Evolutionary conservation across 2,888 invertebrate genomes (phyloP).

Genomic region (Tiliacea citrago): DNA sequence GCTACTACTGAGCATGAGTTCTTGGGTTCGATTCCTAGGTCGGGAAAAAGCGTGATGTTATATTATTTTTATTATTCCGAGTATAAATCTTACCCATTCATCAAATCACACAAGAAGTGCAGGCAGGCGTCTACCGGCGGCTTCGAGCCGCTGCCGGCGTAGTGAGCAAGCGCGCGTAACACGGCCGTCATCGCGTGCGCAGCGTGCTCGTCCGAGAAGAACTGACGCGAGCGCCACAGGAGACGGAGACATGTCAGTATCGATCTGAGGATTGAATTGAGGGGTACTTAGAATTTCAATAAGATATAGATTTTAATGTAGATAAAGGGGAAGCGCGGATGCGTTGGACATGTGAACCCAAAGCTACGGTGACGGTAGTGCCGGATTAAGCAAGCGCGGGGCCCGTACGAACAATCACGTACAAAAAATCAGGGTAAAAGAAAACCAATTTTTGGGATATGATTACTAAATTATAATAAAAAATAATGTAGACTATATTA

Average conservation of each 20-base stretch:
- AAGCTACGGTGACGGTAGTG: no score
- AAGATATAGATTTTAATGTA: neutral
- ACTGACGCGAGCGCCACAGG: conserved; percentile 79
- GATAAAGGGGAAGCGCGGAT: neutral
- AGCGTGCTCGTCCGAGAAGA: conserved; percentile 84
- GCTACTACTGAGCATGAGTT: neutral
- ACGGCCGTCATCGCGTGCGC: conserved; percentile 81
- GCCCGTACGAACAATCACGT: no score
- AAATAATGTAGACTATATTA: no score
- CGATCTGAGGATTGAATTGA: conserved; percentile 70
- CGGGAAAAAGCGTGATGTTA: neutral
- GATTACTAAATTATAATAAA: no score
- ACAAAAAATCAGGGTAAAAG: no score
- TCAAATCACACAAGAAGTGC: conserved; percentile 84
- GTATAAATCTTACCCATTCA: conserved; percentile 76
- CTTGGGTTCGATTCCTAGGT: neutral
- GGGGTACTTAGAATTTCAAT: neutral
- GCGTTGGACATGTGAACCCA: no score
- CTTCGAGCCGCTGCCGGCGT: conserved; percentile 74
- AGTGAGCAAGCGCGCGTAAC: conserved; percentile 81
- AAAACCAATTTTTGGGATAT: no score
- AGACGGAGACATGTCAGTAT: conserved; percentile 80
- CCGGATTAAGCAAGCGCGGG: no score
- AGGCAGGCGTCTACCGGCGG: conserved; percentile 81
- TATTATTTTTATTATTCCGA: neutral